These are phyloP conservation scores for Oxygymnocypris stewartii DNA, from an alignment of 2,113 vertebrate genomes.

Conservation along the genomic window DNA sequence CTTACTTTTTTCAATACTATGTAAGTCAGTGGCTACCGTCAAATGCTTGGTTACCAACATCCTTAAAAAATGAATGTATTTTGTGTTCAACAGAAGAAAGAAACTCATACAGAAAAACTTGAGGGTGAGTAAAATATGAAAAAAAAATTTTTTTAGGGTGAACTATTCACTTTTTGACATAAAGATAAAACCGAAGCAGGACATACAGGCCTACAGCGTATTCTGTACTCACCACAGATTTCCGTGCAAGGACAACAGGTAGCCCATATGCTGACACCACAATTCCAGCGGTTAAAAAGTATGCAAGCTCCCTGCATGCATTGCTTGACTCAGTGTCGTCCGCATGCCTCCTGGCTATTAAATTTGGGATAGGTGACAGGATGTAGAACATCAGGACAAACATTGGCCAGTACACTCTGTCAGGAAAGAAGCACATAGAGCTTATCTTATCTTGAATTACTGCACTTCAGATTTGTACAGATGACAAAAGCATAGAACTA, in stretches of 20 bases:
- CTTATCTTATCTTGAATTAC: background rate
- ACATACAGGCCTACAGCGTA: background rate
- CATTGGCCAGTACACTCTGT: slow-evolving; percentile 92
- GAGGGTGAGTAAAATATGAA: too few species aligned
- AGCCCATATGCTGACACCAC: slow-evolving; percentile 93
- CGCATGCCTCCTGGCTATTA: slow-evolving; percentile 84
- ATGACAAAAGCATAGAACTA: slow-evolving; percentile 61
- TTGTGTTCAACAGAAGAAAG: background rate
- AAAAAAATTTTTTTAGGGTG: too few species aligned
- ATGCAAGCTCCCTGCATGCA: slow-evolving; percentile 88
- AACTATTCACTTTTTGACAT: background rate
- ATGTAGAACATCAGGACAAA: slow-evolving; percentile 92
- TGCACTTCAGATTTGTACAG: background rate
- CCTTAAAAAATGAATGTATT: background rate
- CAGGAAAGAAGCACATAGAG: background rate
- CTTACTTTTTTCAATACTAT: too few species aligned
- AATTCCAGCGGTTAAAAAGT: slow-evolving; percentile 94
- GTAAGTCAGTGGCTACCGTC: background rate
- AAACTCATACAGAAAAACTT: too few species aligned
- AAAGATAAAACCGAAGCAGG: background rate
- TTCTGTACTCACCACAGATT: slow-evolving; percentile 74
- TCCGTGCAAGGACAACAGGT: slow-evolving; percentile 86
- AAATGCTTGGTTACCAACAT: background rate
- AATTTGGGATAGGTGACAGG: slow-evolving; percentile 88
- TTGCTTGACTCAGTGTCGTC: slow-evolving; percentile 89